Base-by-base conservation (phyloP, 1,140 invertebrate genomes). In the Magallana ariakensis region DNA sequence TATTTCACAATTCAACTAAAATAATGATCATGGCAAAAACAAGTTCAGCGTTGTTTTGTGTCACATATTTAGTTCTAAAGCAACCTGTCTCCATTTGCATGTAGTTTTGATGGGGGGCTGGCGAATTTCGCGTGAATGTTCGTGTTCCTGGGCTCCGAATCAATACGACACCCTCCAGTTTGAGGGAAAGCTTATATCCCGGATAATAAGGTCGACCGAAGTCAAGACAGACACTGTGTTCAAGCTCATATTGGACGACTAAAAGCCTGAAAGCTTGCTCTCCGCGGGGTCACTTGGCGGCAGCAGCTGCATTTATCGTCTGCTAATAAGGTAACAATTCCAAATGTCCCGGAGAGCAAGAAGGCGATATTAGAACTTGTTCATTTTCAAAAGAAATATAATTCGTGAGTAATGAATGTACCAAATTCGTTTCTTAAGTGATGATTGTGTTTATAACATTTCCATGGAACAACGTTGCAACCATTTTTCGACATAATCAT, bases 281-380 rank as follows among this genome's bases (percentile, higher is more conserved):
- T 75, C 66, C 22, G 66, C 66, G 66, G 66, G 66, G 66, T 75
- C 66, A 75, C 66, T 75, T 26, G 33, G 33, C 33, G 66, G 66
- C 66, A 26, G 66, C 66, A 75, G 66, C 66, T 75, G 66, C 66
- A 75, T 75, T 75, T 75, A 19, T 75, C 66, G 66, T 75, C 66
- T 75, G 22, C 66, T 75, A 75, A 75, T 75, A 75, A 75, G 66
- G 66, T 75, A 75, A 75, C 66, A 75, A 75, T 75, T 75, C 33
- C 22, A 75, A 75, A 75, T 75, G 22, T 75, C 66, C 66, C 66
- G 66, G 66, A 75, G 66, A 75, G 66, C 66, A 26, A 75, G 33
- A 26, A 75, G 66, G 66, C 66, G 66, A 75, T 75, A 75, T 75
- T 75, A 26, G 19, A 75, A 75, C 66, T 33, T 26, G 66, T 75